Evolutionary conservation across 2,797 vertebrate genomes (phyloP).

Genomic region (Cichlasoma orientale): DNA sequence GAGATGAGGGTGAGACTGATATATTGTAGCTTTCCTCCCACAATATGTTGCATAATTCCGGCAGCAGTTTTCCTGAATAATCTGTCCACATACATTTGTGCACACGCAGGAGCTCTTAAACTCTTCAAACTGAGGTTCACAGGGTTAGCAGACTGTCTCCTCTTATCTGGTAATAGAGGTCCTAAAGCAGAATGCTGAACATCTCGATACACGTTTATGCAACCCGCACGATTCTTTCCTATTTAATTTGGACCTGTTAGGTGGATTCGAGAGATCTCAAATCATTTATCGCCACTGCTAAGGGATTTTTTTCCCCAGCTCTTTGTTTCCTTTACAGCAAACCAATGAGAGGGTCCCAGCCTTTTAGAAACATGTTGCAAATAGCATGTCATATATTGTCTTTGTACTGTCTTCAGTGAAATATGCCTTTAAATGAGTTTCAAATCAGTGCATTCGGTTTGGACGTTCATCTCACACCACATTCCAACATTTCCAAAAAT

Average conservation of each 20-base stretch:
- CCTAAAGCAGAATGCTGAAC: not conserved
- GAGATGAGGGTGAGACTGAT: slow-evolving; percentile 22
- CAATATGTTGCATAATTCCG: slow-evolving; percentile 24
- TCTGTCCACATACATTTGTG: slow-evolving; percentile 6
- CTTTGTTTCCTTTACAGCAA: not conserved
- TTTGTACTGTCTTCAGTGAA: not conserved
- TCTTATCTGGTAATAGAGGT: not conserved
- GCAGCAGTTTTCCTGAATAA: slow-evolving; percentile 4
- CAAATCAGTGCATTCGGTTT: not conserved
- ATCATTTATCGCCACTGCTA: not conserved
- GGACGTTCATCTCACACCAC: not conserved
- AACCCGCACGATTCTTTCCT: not conserved
- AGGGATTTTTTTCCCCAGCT: not conserved
- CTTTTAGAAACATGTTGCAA: not conserved
- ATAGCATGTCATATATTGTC: not conserved
- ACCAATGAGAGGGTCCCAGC: not conserved
- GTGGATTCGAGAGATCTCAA: not conserved
- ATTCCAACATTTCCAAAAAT: not conserved
- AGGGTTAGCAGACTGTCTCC: not conserved
- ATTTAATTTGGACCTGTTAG: not conserved
- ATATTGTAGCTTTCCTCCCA: slow-evolving; percentile 11
- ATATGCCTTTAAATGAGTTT: not conserved
- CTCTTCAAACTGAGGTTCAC: not conserved
- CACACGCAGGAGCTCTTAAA: not conserved
- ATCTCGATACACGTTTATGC: not conserved